Evolutionary conservation across 2,888 invertebrate species (phyloP), one percentile per base, ranked within the genome.

Genomic region (Melieria picta): DNA sequence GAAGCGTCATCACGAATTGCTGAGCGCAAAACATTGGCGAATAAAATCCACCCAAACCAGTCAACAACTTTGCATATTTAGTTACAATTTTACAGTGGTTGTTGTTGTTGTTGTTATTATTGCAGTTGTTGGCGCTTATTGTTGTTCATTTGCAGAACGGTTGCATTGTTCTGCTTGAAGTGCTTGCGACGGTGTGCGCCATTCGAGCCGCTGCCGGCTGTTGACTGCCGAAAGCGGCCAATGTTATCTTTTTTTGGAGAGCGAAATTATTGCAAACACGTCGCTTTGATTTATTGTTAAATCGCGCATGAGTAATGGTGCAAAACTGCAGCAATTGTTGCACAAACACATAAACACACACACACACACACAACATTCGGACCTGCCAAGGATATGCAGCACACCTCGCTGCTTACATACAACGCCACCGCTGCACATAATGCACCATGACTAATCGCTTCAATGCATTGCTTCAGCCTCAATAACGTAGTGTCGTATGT

Each of bases 251-350:
- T 71, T 50, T 46, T 63, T 62, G 45, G 45, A 83, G 83, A 83
- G 83, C 83, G 82, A 83, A 84, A 83, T 83, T 84, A 83, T 84
- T 83, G 84, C 83, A 82, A 83, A 83, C 83, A 83, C 84, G 83
- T 84, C 83, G 82, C 83, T 82, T 84, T 83, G 83, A 83, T 83
- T 83, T 83, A 83, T 83, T 84, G 82, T 84, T 83, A 83, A 83
- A 83, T 82, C 83, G 84, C 82, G 83, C 83, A 84, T 83, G 83
- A 83, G 83, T 83, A 83, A 83, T 83, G 84, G 82, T 81, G 82
- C 82, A 83, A 74, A 76, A 70, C 72, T 68, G 61, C 72, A 65
- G 63, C 72, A 74, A 52, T 52, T 30, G 30, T 30, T 30, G 30
- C 30, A 30, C 30, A 30, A 30, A 30, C n/a, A 30, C 10, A 5